A percentile compares a stretch with the other conserved stretches of the same genome.
phyloP scores from a whole-genome alignment of 1,140 invertebrate genomes.

The Drosophila setifemur region DNA sequence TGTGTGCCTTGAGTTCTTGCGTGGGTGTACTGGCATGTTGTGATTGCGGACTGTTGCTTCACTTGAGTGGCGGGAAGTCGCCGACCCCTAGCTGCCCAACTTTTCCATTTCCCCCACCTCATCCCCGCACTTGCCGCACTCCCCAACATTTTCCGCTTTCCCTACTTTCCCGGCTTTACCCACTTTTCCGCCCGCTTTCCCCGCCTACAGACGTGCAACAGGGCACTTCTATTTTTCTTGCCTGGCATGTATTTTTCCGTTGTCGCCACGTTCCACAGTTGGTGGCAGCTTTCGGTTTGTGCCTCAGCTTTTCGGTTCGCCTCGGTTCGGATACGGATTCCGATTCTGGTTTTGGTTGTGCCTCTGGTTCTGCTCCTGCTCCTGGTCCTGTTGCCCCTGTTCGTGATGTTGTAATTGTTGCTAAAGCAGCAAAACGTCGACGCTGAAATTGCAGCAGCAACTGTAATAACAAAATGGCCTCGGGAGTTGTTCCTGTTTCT shows the following conservation, averaged over 20 bases:
- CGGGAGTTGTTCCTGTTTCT: slow-evolving; percentile 68
- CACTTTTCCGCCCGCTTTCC: not conserved
- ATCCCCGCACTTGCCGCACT: not conserved
- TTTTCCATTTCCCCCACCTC: too few relatives aligned
- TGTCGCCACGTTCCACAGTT: slow-evolving; percentile 30
- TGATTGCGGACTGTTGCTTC: slow-evolving; percentile 71
- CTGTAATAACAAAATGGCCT: slow-evolving; percentile 76
- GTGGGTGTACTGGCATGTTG: slow-evolving; percentile 45
- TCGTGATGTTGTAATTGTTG: slow-evolving; percentile 76
- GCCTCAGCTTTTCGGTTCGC: not conserved
- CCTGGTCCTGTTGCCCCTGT: slow-evolving; percentile 21
- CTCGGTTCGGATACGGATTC: not conserved
- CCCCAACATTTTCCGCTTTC: not conserved
- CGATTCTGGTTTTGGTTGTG: slow-evolving; percentile 9
- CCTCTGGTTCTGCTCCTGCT: slow-evolving; percentile 3
- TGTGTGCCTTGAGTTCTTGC: slow-evolving; percentile 6
- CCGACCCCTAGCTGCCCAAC: slow-evolving; percentile 36
- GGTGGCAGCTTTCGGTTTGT: not conserved
- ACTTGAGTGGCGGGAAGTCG: slow-evolving; percentile 62
- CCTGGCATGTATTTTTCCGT: slow-evolving; percentile 21
- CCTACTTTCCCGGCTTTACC: not conserved
- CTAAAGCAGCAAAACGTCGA: slow-evolving; percentile 60
- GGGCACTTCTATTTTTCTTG: slow-evolving; percentile 50
- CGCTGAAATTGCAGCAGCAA: slow-evolving; percentile 73
- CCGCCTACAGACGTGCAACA: slow-evolving; percentile 31